Evolutionary conservation across 2,888 invertebrate genomes (phyloP).

Genomic region (Hyppa rectilinea): DNA sequence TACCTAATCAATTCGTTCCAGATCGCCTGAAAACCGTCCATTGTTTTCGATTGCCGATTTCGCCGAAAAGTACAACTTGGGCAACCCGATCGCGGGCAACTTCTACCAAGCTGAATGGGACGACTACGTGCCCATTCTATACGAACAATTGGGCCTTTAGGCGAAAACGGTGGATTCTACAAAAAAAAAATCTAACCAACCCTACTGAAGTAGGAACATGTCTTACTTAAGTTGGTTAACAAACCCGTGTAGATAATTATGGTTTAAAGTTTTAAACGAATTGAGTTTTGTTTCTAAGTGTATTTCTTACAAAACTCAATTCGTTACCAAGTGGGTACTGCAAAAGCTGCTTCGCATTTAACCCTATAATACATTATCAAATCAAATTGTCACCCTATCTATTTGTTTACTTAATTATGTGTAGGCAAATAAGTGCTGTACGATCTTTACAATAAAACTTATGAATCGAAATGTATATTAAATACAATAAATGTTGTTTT

Average conservation of each 20-base stretch:
- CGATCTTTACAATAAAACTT: background rate
- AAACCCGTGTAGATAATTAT: no score
- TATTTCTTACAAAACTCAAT: no score
- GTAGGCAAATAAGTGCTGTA: background rate
- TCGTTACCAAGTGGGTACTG: background rate
- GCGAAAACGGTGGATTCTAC: background rate
- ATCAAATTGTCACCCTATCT: background rate
- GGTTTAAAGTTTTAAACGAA: background rate
- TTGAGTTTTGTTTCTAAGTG: background rate
- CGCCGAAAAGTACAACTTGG: slow-evolving; percentile 93
- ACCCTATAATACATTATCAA: background rate
- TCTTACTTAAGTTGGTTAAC: background rate
- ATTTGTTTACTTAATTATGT: background rate
- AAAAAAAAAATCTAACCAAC: background rate
- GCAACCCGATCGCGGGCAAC: slow-evolving; percentile 94
- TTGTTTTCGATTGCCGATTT: slow-evolving; percentile 90
- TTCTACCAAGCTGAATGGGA: slow-evolving; percentile 95
- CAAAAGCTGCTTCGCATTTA: background rate
- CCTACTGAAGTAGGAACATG: background rate
- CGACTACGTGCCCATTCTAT: slow-evolving; percentile 93
- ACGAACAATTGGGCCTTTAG: slow-evolving; percentile 84
- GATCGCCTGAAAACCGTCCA: slow-evolving; percentile 82
- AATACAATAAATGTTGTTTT: background rate
- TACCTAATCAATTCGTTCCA: slow-evolving; percentile 57
- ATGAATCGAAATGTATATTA: background rate